Percentiles rank a stretch among this genome's conserved stretches.
phyloP scores from a whole-genome alignment of 1,140 invertebrate species.

The Samia ricini region DNA sequence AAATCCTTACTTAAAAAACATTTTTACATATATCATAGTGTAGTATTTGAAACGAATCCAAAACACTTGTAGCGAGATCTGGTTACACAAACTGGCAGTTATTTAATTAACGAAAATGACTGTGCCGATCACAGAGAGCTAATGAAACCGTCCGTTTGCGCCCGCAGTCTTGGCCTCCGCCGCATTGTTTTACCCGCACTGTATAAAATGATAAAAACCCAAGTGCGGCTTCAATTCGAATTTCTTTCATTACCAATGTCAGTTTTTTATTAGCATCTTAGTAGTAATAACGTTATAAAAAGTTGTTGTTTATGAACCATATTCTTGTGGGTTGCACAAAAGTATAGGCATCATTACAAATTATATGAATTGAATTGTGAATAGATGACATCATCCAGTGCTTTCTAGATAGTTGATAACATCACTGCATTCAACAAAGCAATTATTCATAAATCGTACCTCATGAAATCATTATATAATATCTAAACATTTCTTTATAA shows the following conservation, averaged over 20 bases:
- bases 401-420: too few species aligned
- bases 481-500: too few species aligned
- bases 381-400: too few species aligned
- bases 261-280: background rate
- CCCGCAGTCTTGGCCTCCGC: conserved; percentile 1
- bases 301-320: too few species aligned
- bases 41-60: background rate
- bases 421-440: too few species aligned
- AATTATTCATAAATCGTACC: too few species aligned
- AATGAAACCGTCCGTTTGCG: conserved; percentile 19
- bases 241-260: background rate
- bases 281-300: background rate
- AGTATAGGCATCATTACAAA: too few species aligned
- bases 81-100: conserved; percentile 22
- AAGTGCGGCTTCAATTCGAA: background rate
- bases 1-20: background rate
- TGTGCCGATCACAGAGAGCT: conserved; percentile 20
- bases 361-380: too few species aligned
- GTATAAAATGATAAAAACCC: background rate
- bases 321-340: too few species aligned
- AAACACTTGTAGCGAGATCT: conserved; percentile 4
- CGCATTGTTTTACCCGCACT: background rate
- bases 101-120: conserved; percentile 28
- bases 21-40: too few species aligned
- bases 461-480: too few species aligned